Evolutionary conservation across 1,140 invertebrate species (phyloP).

Genomic region (Drosophila teissieri): DNA sequence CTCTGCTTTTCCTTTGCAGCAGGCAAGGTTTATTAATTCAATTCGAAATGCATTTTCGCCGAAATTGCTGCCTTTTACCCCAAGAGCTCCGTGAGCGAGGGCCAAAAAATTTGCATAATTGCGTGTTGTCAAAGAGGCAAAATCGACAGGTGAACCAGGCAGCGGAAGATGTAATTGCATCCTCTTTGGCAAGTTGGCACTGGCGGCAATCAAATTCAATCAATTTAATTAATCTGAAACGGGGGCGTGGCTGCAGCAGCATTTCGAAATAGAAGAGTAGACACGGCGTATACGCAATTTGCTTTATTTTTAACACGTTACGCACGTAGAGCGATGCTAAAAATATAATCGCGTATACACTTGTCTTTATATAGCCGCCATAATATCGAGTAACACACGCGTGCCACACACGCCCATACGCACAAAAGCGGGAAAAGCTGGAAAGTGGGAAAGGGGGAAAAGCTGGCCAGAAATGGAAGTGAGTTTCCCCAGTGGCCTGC

Average conservation of each 20-base stretch:
- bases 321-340: conserved; percentile 76
- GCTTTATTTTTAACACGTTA: conserved; percentile 81
- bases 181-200: conserved; percentile 16
- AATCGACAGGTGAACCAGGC: conserved; percentile 31
- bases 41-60: conserved; percentile 71
- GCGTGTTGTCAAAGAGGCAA: conserved; percentile 30
- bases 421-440: conserved; percentile 13
- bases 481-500: conserved; percentile 4
- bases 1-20: background rate
- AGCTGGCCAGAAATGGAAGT: conserved; percentile 32
- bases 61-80: conserved; percentile 60
- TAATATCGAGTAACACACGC: conserved; percentile 78
- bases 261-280: conserved; percentile 22
- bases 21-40: conserved; percentile 63
- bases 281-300: conserved; percentile 67
- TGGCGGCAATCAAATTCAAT: conserved; percentile 76
- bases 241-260: conserved; percentile 17
- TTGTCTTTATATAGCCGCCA: conserved; percentile 78
- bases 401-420: conserved; percentile 24
- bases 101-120: conserved; percentile 64
- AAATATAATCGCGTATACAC: conserved; percentile 71
- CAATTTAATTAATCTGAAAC: conserved; percentile 72
- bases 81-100: conserved; percentile 20
- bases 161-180: conserved; percentile 39
- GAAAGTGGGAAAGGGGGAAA: background rate